phyloP scores from a whole-genome alignment of 2,797 vertebrate species.

The Aldrovandia affinis region DNA sequence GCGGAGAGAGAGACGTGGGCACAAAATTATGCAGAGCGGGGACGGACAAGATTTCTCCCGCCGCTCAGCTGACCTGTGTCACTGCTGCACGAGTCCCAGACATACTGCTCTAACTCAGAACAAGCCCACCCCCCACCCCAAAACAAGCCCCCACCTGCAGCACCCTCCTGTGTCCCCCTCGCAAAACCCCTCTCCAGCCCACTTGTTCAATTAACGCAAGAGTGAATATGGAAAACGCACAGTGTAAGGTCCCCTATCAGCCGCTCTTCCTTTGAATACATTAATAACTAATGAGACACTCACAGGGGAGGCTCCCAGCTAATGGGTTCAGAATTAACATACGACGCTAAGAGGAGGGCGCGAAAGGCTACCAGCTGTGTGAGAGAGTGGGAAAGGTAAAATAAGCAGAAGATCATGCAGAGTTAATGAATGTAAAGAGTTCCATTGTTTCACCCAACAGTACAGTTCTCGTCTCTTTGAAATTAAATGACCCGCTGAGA shows the following conservation, averaged over 20 bases:
- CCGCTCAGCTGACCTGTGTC: not conserved
- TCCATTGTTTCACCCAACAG: conserved; percentile 72
- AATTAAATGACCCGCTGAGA: not conserved
- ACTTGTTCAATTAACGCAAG: conserved; percentile 44
- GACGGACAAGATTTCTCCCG: not conserved
- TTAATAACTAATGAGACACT: conserved; percentile 52
- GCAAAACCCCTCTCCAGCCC: conserved; percentile 33
- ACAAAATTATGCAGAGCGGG: conserved; percentile 31
- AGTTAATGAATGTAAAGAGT: conserved; percentile 75
- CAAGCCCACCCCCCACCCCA: conserved; percentile 31
- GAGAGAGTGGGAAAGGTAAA: not conserved
- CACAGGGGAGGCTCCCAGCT: conserved; percentile 22
- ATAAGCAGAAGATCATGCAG: conserved; percentile 51
- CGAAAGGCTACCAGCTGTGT: not conserved
- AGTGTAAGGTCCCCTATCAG: conserved; percentile 32
- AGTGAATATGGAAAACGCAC: conserved; percentile 54
- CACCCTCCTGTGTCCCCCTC: conserved; percentile 16
- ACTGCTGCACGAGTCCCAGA: conserved; percentile 48
- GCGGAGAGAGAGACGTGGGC: not conserved
- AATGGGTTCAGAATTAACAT: conserved; percentile 45
- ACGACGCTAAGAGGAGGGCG: conserved; percentile 40
- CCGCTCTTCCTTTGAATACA: conserved; percentile 37
- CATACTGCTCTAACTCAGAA: conserved; percentile 35
- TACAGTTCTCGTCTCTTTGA: conserved; percentile 7
- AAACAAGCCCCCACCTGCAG: conserved; percentile 33